A percentile compares a stretch with the other conserved stretches of the same genome.
Evolutionary conservation across 2,888 invertebrate species (phyloP).

Genomic region (Yponomeuta sedellus): DNA sequence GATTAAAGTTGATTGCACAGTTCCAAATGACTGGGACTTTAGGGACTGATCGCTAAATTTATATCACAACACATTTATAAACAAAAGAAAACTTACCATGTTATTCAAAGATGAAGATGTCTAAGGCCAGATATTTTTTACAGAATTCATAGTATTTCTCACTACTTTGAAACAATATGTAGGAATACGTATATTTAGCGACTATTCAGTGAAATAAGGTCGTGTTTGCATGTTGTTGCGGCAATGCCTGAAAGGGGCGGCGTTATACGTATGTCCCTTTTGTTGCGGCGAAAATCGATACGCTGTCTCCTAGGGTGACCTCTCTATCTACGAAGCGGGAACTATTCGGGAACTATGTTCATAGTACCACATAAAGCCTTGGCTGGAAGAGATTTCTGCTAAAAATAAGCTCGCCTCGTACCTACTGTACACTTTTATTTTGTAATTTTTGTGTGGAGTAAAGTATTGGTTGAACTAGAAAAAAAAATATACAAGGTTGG

Average conservation of each 20-base stretch:
- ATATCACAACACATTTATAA: not conserved
- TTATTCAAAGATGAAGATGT: not conserved
- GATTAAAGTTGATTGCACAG: no score
- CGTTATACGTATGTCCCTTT: slow-evolving; percentile 51
- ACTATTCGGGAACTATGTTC: not conserved
- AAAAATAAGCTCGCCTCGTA: no score
- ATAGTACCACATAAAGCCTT: no score
- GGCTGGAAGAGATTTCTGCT: no score
- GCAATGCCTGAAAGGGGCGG: slow-evolving; percentile 50
- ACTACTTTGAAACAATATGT: not conserved
- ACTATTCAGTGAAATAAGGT: slow-evolving; percentile 22
- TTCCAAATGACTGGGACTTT: no score
- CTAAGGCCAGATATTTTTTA: not conserved
- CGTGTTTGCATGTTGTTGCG: slow-evolving; percentile 66
- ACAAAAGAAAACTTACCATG: not conserved
- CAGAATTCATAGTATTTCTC: not conserved
- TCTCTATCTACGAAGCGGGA: slow-evolving; percentile 24
- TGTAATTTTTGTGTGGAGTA: no score
- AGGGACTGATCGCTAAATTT: not conserved
- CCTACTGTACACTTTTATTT: no score
- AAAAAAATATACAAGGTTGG: no score
- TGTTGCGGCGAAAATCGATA: slow-evolving; percentile 62
- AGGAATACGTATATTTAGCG: slow-evolving; percentile 1
- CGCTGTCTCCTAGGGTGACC: slow-evolving; percentile 53
- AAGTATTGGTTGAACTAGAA: no score